These are phyloP conservation scores for Crocidura indochinensis DNA, from an alignment of 2,797 vertebrate species.

Conservation along the genomic window DNA sequence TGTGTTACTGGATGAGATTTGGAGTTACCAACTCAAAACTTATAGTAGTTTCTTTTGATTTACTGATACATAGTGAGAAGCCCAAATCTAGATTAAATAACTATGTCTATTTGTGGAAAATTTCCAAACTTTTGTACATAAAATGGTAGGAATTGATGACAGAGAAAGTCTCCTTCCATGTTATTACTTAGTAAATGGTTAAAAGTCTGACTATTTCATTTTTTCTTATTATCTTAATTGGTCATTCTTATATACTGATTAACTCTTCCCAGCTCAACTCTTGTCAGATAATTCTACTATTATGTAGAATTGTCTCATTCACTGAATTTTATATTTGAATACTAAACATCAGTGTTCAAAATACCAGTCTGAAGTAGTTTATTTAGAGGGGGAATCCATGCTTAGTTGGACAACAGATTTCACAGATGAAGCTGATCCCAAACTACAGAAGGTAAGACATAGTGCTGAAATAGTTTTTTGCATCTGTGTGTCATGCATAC, in stretches of 20 bases:
- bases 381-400: background rate
- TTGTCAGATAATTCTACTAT: background rate
- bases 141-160: background rate
- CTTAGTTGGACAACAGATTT: background rate
- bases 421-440: background rate
- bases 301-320: background rate
- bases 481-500: background rate
- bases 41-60: background rate
- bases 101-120: background rate
- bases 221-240: background rate
- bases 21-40: background rate
- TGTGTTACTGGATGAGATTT: background rate
- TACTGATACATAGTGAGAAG: background rate
- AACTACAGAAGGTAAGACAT: background rate
- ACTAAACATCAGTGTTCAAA: constrained; percentile 6
- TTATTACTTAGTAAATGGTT: background rate
- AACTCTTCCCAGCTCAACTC: background rate
- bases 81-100: background rate
- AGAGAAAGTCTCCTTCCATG: background rate
- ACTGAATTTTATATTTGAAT: background rate
- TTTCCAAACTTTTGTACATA: background rate
- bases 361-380: background rate
- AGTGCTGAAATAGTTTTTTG: background rate
- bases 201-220: background rate
- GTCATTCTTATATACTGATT: background rate